Base-by-base conservation (phyloP, 2,113 vertebrate genomes). In the Hippopotamus amphibius region DNA sequence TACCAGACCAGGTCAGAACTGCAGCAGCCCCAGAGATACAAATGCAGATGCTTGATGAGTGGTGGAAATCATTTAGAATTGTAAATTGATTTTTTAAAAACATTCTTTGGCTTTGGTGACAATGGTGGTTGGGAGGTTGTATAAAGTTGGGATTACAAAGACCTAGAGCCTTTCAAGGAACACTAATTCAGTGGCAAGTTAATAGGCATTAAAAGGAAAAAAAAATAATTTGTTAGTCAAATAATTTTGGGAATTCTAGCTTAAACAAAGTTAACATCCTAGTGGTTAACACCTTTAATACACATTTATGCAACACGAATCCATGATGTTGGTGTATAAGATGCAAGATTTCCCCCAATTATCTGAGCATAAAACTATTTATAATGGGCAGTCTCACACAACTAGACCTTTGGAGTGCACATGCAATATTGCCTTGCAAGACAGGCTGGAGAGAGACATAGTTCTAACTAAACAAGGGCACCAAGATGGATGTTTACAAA, bases 91-190 rank as follows among this genome's bases (percentile, higher is more conserved):
- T 79, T 63, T 79, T 24, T 7, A 6, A 53, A 16, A 24, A 48
- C 19, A 22, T 33, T 69, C 43, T 61, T 66, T 95, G 71, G 10
- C 37, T 91, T 90, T 41, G 50, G 37, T 63, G 30, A 26, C 53
- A 19, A 10, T 12, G 33, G 28, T 68, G 5, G 5, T 53, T 76
- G 53, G 65, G 37, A 90, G 8, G 46, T 46, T 65, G 16, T 41
- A 30, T 65, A 12, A 48, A 79, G 1, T 7, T 86, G 48, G 59
- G 46, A 89, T 63, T 46, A 89, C 76, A 66, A 96, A 81, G 66
- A 76, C 13, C 37, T 24, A 30, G 21, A 84, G 74, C 22, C n/a
- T 94, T 88, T 80, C 82, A 80, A 87, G 85, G 88, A 93, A 80
- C 4, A 22, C 33, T 37, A n/a, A 55, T 77, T 92, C 53, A 79